Conservation (phyloP, 1,140 invertebrate genomes). For the Branchinecta lynchi region DNA sequence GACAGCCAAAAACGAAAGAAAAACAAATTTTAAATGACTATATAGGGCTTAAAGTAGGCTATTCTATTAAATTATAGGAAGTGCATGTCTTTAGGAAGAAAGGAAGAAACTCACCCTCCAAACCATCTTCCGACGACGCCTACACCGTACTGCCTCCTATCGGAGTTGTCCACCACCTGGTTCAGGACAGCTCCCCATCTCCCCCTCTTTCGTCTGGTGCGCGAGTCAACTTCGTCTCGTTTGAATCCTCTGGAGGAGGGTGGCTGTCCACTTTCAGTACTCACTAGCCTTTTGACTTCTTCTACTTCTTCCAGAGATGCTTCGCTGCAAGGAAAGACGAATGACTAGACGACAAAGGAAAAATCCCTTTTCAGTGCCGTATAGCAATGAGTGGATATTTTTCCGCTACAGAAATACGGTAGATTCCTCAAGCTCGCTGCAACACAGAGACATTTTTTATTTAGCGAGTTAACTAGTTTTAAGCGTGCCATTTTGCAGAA, state of each 20-base stretch:
- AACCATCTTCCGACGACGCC: slow-evolving; percentile 55
- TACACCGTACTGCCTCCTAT: slow-evolving; percentile 65
- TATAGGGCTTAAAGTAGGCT: too few species aligned
- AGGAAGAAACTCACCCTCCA: slow-evolving; percentile 41
- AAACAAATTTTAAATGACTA: too few species aligned
- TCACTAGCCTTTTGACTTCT: slow-evolving; percentile 24
- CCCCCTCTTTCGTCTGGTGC: slow-evolving; percentile 31
- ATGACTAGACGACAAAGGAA: too few species aligned
- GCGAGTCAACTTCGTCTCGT: slow-evolving; percentile 26
- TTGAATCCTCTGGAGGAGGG: slow-evolving; percentile 24
- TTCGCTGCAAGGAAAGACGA: neutral
- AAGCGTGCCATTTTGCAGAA: too few species aligned
- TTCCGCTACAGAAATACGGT: too few species aligned
- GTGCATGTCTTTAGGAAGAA: neutral
- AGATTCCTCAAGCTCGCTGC: too few species aligned
- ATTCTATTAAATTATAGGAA: too few species aligned
- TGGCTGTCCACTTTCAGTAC: slow-evolving; percentile 26
- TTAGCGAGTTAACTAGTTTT: too few species aligned
- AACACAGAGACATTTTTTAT: too few species aligned
- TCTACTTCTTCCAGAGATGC: slow-evolving; percentile 1
- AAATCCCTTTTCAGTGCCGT: too few species aligned
- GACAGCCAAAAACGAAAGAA: too few species aligned
- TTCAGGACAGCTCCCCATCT: slow-evolving; percentile 50
- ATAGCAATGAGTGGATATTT: too few species aligned
- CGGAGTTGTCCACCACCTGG: slow-evolving; percentile 57